A percentile compares a stretch with the other conserved stretches of the same genome.
These are phyloP conservation scores for Morone chrysops DNA, from an alignment of 2,113 vertebrate genomes.

Conservation along the genomic window DNA sequence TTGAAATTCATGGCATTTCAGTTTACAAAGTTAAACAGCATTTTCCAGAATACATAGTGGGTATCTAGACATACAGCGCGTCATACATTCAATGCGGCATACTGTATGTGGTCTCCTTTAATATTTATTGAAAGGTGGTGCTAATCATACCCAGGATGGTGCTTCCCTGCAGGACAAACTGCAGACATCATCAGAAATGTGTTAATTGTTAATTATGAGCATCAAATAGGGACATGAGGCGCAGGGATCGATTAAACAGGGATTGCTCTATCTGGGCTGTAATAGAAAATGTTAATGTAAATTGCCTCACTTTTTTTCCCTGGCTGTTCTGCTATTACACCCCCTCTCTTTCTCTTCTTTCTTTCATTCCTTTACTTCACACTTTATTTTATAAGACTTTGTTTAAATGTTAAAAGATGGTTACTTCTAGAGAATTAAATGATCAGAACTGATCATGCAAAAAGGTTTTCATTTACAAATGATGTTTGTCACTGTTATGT, in stretches of 20 bases:
- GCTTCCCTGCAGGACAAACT: constrained; percentile 22
- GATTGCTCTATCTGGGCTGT: constrained; percentile 20
- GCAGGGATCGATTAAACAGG: constrained; percentile 40
- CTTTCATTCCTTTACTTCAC: not conserved
- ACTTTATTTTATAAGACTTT: not conserved
- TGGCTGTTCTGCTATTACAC: not conserved
- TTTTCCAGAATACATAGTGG: not conserved
- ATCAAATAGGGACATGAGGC: constrained; percentile 11
- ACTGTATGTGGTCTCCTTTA: not conserved
- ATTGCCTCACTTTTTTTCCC: constrained; percentile 13
- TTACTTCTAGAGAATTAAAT: not conserved
- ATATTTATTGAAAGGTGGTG: constrained; percentile 14
- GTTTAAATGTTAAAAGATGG: not conserved
- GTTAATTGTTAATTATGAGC: constrained; percentile 52
- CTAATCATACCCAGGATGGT: constrained; percentile 31
- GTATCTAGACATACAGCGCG: not conserved
- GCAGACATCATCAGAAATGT: constrained; percentile 55
- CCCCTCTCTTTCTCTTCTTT: not conserved
- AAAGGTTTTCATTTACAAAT: not conserved
- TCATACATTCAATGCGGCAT: not conserved
- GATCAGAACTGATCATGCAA: not conserved
- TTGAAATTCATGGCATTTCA: not conserved
- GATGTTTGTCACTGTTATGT: not conserved
- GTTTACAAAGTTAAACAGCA: not conserved
- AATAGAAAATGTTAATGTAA: constrained; percentile 41